These are phyloP conservation scores for Holocentrus rufus DNA, from an alignment of 2,797 vertebrate genomes.

Conservation along the genomic window DNA sequence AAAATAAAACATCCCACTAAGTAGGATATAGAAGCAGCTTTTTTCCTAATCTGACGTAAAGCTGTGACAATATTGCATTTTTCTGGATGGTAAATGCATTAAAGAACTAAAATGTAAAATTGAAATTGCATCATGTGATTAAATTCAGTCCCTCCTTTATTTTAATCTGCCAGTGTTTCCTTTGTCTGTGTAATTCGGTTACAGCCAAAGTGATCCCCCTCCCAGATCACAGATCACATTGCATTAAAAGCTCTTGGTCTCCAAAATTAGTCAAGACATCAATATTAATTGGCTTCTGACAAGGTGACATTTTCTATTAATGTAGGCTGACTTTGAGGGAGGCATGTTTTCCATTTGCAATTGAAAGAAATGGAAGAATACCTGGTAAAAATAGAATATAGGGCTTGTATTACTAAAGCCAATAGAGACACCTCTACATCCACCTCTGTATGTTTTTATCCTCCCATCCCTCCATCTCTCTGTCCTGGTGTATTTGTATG, in stretches of 20 bases:
- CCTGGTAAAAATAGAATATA: not conserved
- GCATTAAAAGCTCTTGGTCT: conserved; percentile 56
- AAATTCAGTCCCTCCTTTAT: conserved; percentile 16
- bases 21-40: not conserved
- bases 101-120: conserved; percentile 11
- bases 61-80: not conserved
- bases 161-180: conserved; percentile 42
- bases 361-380: conserved; percentile 3
- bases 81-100: conserved; percentile 1
- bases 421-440: not conserved
- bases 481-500: conserved; percentile 48
- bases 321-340: conserved; percentile 46
- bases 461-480: not conserved
- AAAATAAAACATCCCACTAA: not conserved
- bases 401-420: not conserved
- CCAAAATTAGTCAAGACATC: conserved; percentile 62
- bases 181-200: conserved; percentile 47
- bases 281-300: conserved; percentile 65
- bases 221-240: conserved; percentile 50
- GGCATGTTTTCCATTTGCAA: conserved; percentile 26
- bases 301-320: conserved; percentile 69
- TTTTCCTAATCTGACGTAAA: not conserved
- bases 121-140: conserved; percentile 22
- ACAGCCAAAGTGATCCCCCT: conserved; percentile 29
- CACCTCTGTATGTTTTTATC: not conserved